Percentiles rank a stretch among this genome's conserved stretches.
Conservation (phyloP, 2,888 invertebrate species). For the Frankliniella intonsa region DNA sequence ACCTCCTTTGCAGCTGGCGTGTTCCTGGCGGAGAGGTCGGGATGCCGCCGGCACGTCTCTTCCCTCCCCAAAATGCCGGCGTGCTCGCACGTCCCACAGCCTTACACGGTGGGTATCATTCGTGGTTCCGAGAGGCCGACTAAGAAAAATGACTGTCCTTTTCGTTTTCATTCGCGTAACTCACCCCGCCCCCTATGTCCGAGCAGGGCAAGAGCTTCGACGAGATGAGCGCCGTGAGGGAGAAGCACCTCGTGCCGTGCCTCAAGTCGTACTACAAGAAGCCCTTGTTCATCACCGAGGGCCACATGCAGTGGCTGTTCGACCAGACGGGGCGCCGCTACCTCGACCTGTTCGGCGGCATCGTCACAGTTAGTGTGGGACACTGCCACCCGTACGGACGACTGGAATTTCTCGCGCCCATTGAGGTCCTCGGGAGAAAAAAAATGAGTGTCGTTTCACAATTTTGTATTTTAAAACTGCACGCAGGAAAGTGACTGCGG, state of each 20-base stretch:
- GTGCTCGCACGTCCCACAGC: conserved; percentile 35
- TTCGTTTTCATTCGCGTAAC: not conserved
- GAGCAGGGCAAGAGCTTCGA: conserved; percentile 56
- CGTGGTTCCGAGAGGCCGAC: not conserved
- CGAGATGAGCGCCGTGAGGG: conserved; percentile 56
- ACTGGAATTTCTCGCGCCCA: not conserved
- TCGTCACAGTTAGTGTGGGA: conserved; percentile 95
- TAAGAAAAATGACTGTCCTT: not conserved
- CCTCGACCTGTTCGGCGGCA: conserved; percentile 93
- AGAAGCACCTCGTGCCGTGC: conserved; percentile 64
- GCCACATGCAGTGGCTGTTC: conserved; percentile 88
- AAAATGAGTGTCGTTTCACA: not conserved
- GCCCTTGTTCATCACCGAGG: conserved; percentile 79
- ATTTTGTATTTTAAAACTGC: conserved; percentile 11
- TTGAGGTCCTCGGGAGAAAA: not conserved
- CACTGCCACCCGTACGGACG: conserved; percentile 93
- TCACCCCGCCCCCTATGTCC: not conserved
- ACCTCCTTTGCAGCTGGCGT: not conserved
- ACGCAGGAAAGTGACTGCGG: conserved; percentile 75
- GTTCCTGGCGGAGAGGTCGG: not conserved
- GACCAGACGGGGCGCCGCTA: conserved; percentile 82
- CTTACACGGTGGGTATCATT: conserved; percentile 36
- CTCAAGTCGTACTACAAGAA: conserved; percentile 70
- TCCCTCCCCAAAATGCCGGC: conserved; percentile 36
- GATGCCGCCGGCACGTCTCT: not conserved